Evolutionary conservation across 2,113 vertebrate species (phyloP), one percentile per base, ranked within the genome.

Genomic region (Corythornis madagascariensis): DNA sequence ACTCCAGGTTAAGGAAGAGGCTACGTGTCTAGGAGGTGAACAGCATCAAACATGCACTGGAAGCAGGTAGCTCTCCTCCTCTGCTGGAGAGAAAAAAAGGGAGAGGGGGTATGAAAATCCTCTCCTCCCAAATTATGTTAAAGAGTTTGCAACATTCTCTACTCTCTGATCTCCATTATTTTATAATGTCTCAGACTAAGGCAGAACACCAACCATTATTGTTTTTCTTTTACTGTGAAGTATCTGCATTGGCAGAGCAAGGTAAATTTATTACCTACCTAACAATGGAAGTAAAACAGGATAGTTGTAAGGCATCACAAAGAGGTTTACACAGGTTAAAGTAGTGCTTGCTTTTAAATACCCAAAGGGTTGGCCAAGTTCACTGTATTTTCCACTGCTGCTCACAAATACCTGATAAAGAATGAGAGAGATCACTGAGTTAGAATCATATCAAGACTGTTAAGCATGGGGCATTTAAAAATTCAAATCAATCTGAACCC

Each of bases 301-400:
- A 61, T 98, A 98, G 97, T 98, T 98, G 96, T 98, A 98, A 96
- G 98, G 98, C 98, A 98, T 98, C 96, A 98, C 98, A 97, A 98
- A 98, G 95, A 98, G 97, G 95, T 98, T 98, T 95, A 98, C 98
- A 94, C 98, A 98, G 92, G 98, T 98, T 96, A 98, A 97, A 92
- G 98, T 98, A 42, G 97, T 98, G 97, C 98, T 98, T 88, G 98
- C 98, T 97, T 98, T 98, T 94, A 98, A 97, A 97, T 98, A 98
- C 88, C 98, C 98, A 43, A 98, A 98, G 0, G 98, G 98, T 89
- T 98, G 97, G 71, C 98, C 98, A 90, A 98, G 97, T 76, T 98
- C 98, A 74, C 98, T 98, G 95, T 98, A 98, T 90, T 98, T 98
- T 85, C 97, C 98, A 92, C 98, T 98, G 97, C 95, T 98, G 75